These are phyloP conservation scores for Pyxicephalus adspersus DNA, from an alignment of 2,113 vertebrate species.

Conservation along the genomic window DNA sequence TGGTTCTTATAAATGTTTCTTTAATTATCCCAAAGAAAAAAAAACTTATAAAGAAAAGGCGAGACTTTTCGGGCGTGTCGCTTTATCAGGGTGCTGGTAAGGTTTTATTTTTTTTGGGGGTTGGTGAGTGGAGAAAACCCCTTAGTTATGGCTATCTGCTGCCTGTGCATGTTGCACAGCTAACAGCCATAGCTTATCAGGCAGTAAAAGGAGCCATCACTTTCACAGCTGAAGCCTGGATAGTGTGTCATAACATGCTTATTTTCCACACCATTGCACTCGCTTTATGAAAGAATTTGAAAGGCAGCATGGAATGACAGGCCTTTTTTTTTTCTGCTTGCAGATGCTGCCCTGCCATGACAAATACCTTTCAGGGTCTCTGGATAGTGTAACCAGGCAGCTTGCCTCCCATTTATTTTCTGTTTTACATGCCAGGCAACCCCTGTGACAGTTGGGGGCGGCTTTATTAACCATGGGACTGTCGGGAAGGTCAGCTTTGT, in stretches of 20 bases:
- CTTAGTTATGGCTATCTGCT: neutral
- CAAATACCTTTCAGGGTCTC: slow-evolving; percentile 11
- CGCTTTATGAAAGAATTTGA: slow-evolving; percentile 12
- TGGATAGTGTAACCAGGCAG: neutral
- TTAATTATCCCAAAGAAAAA: no score
- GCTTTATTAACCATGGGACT: slow-evolving; percentile 24
- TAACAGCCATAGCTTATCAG: neutral
- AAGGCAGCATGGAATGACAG: slow-evolving; percentile 16
- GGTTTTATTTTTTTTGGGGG: neutral
- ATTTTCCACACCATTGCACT: slow-evolving; percentile 18
- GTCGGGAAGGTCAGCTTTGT: slow-evolving; percentile 22
- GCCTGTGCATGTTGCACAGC: neutral
- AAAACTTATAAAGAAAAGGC: no score
- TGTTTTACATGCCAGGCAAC: slow-evolving; percentile 6
- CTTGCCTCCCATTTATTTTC: slow-evolving; percentile 1
- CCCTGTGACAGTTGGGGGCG: neutral
- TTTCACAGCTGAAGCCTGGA: neutral
- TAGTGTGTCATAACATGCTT: slow-evolving; percentile 17
- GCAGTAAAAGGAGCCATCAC: slow-evolving; percentile 16
- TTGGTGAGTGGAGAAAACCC: neutral
- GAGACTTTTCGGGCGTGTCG: no score
- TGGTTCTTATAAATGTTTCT: no score
- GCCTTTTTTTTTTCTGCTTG: neutral
- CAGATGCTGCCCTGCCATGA: neutral
- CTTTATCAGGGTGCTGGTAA: neutral